Base-by-base conservation (phyloP, 2,888 invertebrate genomes). In the Timandra comae region DNA sequence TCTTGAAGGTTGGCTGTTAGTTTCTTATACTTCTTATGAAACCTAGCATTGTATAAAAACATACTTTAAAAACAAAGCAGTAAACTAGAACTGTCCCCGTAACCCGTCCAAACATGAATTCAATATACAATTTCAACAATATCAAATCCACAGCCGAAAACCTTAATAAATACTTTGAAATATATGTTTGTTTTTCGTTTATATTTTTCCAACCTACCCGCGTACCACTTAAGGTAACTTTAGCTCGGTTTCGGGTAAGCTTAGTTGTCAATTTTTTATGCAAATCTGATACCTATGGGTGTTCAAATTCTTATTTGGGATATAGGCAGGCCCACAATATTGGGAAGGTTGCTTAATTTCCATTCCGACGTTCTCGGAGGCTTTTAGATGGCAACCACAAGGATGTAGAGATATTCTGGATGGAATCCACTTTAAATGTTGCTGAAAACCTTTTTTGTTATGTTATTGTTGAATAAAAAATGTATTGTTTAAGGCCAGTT, bases 241-340 rank as follows among this genome's bases (percentile, higher is more conserved):
- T 27, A 16, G 24, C 27, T 46, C 48, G 46, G 44, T 43, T 41
- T 45, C 28, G 51, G 56, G 52, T 52, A 57, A 47, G 52, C 53
- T 50, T 55, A 51, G 50, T 64, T 63, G 65, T 66, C 60, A 69
- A 64, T 70, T 67, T 68, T 71, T 68, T 63, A 77, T 71, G 70
- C 58, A 67, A 71, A 75, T 69, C 49, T 44, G 32, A 51, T 57
- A 56, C 58, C 58, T 61, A 60, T 59, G 60, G 54, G 52, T 50
- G 56, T 65, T 64, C 63, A 62, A 62, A 71, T 63, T 63, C 58
- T 68, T 68, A 69, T 66, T 67, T 70, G 47, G 46, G 50, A 37
- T 43, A 49, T 47, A 44, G 44, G 46, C 52, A 44, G 48, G 45
- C 42, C 41, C 49, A 51, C 47, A 41, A 51, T 59, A 56, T 52